A percentile compares a stretch with the other conserved stretches of the same genome.
These are phyloP conservation scores for Macroteleia sp. DNA, from an alignment of 2,888 invertebrate species.

Conservation along the genomic window DNA sequence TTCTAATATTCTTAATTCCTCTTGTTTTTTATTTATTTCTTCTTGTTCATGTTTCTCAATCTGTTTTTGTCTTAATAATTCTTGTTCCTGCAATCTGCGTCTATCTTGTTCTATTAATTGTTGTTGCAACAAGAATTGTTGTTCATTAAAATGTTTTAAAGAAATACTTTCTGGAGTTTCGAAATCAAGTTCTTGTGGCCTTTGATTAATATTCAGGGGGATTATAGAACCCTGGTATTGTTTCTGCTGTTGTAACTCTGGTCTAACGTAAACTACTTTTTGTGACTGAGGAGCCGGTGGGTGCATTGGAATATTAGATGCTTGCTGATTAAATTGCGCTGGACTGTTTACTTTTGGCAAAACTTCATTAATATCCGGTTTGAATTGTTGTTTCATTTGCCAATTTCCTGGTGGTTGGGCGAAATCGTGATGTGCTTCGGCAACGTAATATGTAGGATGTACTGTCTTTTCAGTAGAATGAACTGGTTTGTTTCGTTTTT, in stretches of 20 bases:
- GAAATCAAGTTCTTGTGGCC: constrained; percentile 70
- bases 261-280: constrained; percentile 72
- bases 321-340: constrained; percentile 74
- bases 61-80: constrained; percentile 75
- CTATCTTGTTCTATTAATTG: constrained; percentile 79
- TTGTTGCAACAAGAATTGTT: constrained; percentile 79
- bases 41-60: constrained; percentile 73
- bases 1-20: constrained; percentile 72
- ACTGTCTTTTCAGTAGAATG: constrained; percentile 51
- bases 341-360: constrained; percentile 76
- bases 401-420: constrained; percentile 39
- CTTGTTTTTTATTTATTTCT: constrained; percentile 72
- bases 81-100: constrained; percentile 76
- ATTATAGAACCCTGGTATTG: constrained; percentile 71
- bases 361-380: constrained; percentile 74
- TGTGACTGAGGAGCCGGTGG: constrained; percentile 66
- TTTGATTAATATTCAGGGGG: constrained; percentile 72
- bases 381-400: constrained; percentile 56
- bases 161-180: constrained; percentile 81
- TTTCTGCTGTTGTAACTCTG: constrained; percentile 68
- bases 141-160: constrained; percentile 81
- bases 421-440: constrained; percentile 61
- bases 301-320: constrained; percentile 53
- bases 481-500: constrained; percentile 39
- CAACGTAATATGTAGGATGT: constrained; percentile 61